These are phyloP conservation scores for Plutella xylostella DNA, from an alignment of 2,888 invertebrate species.

Conservation along the genomic window DNA sequence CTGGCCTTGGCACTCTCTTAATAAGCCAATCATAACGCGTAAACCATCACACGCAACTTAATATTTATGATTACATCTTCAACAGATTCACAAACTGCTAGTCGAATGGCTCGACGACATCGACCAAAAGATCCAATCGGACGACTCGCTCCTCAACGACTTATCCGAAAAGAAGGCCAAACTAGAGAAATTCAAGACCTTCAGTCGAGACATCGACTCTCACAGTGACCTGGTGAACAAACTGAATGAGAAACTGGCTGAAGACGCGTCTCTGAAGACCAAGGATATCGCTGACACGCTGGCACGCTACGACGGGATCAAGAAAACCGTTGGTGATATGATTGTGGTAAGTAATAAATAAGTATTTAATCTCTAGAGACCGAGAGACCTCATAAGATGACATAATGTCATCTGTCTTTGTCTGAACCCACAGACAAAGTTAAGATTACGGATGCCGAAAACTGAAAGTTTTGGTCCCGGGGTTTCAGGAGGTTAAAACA, in stretches of 20 bases:
- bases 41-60: too few relatives aligned
- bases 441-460: too few relatives aligned
- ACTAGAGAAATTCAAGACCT: constrained; percentile 86
- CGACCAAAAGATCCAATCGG: constrained; percentile 83
- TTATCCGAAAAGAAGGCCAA: constrained; percentile 91
- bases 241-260: constrained; percentile 78
- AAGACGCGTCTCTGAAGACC: constrained; percentile 75
- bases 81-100: constrained; percentile 77
- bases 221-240: constrained; percentile 84
- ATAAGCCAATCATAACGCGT: too few relatives aligned
- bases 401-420: too few relatives aligned
- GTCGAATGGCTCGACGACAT: constrained; percentile 91
- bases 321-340: constrained; percentile 73
- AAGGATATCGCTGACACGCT: constrained; percentile 79
- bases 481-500: too few relatives aligned
- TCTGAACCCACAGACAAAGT: too few relatives aligned
- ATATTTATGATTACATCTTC: too few relatives aligned
- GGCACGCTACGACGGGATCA: constrained; percentile 77
- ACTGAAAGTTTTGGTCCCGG: too few relatives aligned
- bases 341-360: constrained; percentile 71
- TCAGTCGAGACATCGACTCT: constrained; percentile 84
- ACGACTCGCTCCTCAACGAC: constrained; percentile 82
- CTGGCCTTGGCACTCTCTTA: too few relatives aligned
- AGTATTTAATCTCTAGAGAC: too few relatives aligned
- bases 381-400: too few relatives aligned